These are phyloP conservation scores for Enteromius viviparus DNA, from an alignment of 2,797 vertebrate species.

Conservation along the genomic window DNA sequence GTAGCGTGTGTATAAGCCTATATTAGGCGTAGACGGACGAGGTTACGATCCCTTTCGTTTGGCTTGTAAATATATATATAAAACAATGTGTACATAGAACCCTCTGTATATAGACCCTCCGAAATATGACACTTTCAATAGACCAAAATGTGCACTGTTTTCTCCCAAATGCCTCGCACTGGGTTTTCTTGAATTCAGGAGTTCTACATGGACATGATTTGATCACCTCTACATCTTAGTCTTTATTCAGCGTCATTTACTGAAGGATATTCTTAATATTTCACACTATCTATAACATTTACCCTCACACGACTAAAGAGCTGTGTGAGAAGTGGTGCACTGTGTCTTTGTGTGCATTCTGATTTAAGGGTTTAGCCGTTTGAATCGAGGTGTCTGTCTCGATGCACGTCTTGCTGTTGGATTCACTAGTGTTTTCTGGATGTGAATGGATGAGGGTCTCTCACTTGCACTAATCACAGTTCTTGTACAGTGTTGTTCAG, in stretches of 20 bases:
- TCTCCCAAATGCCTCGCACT: conserved; percentile 45
- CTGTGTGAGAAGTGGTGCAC: conserved; percentile 37
- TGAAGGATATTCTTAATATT: conserved; percentile 29
- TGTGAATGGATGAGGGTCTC: conserved; percentile 34
- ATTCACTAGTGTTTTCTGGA: conserved; percentile 12
- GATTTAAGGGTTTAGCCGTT: conserved; percentile 6
- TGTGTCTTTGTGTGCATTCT: neutral
- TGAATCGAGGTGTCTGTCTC: neutral
- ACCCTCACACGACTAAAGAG: conserved; percentile 2
- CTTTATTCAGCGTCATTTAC: conserved; percentile 14
- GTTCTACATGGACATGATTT: conserved; percentile 34
- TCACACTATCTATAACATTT: conserved; percentile 28
- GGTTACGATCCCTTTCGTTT: conserved; percentile 68
- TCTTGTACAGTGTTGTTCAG: conserved; percentile 37
- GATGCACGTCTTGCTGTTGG: neutral
- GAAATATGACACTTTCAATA: conserved; percentile 52
- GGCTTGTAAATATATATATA: conserved; percentile 68
- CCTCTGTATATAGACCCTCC: conserved; percentile 50
- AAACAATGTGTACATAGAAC: conserved; percentile 74
- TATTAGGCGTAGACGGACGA: conserved; percentile 75
- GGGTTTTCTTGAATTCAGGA: conserved; percentile 39
- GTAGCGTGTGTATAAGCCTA: conserved; percentile 72
- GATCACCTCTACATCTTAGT: conserved; percentile 36
- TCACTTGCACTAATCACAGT: conserved; percentile 53
- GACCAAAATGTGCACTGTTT: conserved; percentile 58